Base-by-base conservation (phyloP, 2,888 invertebrate genomes). In the Pherbina coryleti region DNA sequence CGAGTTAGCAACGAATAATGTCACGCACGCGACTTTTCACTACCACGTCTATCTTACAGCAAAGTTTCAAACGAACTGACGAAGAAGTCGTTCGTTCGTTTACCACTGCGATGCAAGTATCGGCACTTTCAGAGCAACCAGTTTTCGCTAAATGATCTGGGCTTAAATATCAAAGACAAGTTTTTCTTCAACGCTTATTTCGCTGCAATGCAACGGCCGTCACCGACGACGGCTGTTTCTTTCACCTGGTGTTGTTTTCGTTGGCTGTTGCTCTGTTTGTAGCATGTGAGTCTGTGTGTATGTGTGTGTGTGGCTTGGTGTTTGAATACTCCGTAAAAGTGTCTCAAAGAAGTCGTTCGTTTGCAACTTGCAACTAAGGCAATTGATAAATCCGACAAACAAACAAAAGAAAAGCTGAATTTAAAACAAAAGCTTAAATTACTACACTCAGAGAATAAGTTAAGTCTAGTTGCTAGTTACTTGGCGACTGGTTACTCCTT, bases 101-200 rank as follows among this genome's bases (percentile, higher is more conserved):
- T 31, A 22, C 49, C 44, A 62, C 70, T 53, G 51, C 70, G 4
- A 14, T 31, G 31, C 37, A 34, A 22, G 55, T 34, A 37, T 19
- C 49, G 51, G 74, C 34, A 64, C 57, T 55, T 71, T 34, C 57
- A 25, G 57, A 44, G 49, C 64, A 74, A 74, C 74, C 64, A 64
- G 74, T 74, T 74, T 74, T 74, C 28, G 31, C 64, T 51, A 64
- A 74, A 19, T 22, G 64, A 64, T 74, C 64, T 74, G 74, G 44
- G 74, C 66, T 74, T 28, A 28, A 62, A 73, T 62, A 49, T 62
- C 37, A 49, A 73, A 64, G 74, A 66, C 74, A 53, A 74, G 74
- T 74, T 74, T 74, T 74, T 71, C 19, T 34, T 67, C 55, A 25
- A 44, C 60, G 19, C 28, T 49, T 17, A 44, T n/a, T 67, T n/a